phyloP scores from a whole-genome alignment of 1,140 invertebrate genomes.

The Megathymus violae region DNA sequence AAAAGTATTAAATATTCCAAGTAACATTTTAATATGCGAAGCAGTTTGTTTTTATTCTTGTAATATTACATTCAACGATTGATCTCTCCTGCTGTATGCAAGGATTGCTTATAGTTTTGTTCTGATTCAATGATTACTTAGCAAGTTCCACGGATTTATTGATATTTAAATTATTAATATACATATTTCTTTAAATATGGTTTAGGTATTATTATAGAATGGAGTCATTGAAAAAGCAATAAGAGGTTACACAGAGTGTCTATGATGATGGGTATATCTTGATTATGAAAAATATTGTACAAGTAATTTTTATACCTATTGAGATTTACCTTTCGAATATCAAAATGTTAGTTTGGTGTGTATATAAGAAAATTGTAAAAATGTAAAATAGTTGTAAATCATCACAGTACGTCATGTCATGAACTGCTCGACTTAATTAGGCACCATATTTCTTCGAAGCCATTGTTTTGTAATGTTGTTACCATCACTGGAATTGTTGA shows the following conservation, averaged over 20 bases:
- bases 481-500: slow-evolving; percentile 20
- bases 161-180: neutral
- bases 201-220: neutral
- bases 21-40: neutral
- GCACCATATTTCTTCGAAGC: slow-evolving; percentile 7
- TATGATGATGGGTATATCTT: neutral
- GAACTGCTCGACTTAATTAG: slow-evolving; percentile 3
- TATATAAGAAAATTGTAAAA: slow-evolving; percentile 18
- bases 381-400: slow-evolving; percentile 33
- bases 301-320: slow-evolving; percentile 21
- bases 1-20: slow-evolving; percentile 1
- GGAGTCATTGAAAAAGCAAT: slow-evolving; percentile 5
- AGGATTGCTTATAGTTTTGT: neutral
- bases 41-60: slow-evolving; percentile 6
- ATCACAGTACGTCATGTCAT: slow-evolving; percentile 25
- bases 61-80: neutral
- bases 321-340: slow-evolving; percentile 14
- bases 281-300: slow-evolving; percentile 4
- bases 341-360: slow-evolving; percentile 28
- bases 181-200: neutral
- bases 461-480: slow-evolving; percentile 13
- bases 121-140: neutral
- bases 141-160: neutral
- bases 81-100: slow-evolving; percentile 2
- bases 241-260: slow-evolving; percentile 5